A percentile compares a stretch with the other conserved stretches of the same genome.
phyloP scores from a whole-genome alignment of 2,113 vertebrate genomes.

The Chionis minor region DNA sequence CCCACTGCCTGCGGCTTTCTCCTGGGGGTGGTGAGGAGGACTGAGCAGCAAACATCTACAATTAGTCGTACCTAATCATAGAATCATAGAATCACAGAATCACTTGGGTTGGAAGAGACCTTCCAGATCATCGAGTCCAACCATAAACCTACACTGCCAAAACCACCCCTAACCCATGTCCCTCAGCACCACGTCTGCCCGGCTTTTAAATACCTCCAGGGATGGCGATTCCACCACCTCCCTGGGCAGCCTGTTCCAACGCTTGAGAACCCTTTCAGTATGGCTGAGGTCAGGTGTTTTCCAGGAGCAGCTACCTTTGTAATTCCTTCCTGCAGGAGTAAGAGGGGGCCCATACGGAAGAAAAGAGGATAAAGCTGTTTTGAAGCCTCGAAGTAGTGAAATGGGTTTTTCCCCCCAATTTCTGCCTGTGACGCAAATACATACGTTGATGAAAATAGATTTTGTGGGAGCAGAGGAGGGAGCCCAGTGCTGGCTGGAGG shows the following conservation, averaged over 20 bases:
- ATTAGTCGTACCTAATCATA: background rate
- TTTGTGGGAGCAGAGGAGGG: no score
- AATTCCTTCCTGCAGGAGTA: background rate
- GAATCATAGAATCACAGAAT: no score
- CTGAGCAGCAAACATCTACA: background rate
- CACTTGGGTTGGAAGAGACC: no score
- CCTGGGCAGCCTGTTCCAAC: no score
- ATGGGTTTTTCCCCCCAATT: background rate
- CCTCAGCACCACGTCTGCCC: no score
- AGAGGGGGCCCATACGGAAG: background rate
- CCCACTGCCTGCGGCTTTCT: background rate
- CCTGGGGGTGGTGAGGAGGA: background rate
- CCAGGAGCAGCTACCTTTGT: background rate
- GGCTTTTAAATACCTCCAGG: no score
- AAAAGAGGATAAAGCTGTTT: background rate
- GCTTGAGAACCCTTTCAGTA: no score
- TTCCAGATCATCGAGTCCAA: no score
- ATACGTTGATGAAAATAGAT: background rate
- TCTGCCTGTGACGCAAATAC: background rate
- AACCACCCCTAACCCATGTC: no score
- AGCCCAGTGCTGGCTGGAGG: rapidly evolving
- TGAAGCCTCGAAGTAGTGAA: background rate
- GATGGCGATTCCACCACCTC: no score
- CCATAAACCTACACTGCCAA: no score
- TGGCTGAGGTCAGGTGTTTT: background rate